These are phyloP conservation scores for Dipodomys ordii DNA, from an alignment of 2,113 vertebrate species.

Conservation along the genomic window DNA sequence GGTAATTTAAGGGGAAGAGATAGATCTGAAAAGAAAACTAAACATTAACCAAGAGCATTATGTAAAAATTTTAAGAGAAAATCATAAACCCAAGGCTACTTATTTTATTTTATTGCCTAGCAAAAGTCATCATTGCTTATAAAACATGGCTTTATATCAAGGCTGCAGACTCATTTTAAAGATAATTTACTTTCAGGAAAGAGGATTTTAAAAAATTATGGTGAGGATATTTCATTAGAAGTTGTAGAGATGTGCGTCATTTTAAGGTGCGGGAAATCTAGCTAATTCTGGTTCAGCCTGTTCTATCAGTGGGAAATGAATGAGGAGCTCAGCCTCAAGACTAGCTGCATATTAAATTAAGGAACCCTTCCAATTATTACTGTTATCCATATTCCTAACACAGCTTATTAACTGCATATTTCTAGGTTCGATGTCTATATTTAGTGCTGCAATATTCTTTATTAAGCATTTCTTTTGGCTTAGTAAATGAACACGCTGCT, in stretches of 20 bases:
- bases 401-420: constrained; percentile 78
- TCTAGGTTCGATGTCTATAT: constrained; percentile 74
- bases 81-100: constrained; percentile 49
- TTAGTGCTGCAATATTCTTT: constrained; percentile 77
- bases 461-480: constrained; percentile 71
- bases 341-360: constrained; percentile 38
- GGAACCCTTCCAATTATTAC: constrained; percentile 61
- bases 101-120: constrained; percentile 60
- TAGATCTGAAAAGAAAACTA: constrained; percentile 52
- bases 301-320: constrained; percentile 22
- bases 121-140: constrained; percentile 59
- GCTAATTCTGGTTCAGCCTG: constrained; percentile 14
- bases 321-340: constrained; percentile 5
- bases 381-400: constrained; percentile 69
- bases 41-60: constrained; percentile 55
- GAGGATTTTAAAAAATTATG: constrained; percentile 17
- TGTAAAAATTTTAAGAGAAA: constrained; percentile 66
- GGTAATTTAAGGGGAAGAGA: constrained; percentile 55
- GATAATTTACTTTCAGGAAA: constrained; percentile 63
- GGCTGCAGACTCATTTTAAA: constrained; percentile 1
- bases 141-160: constrained; percentile 44
- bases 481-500: constrained; percentile 66
- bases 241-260: not conserved
- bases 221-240: constrained; percentile 46
- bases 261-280: constrained; percentile 39